Percentiles rank a stretch among this genome's conserved stretches.
Evolutionary conservation across 1,140 invertebrate genomes (phyloP).

Genomic region (Augochlora pura): DNA sequence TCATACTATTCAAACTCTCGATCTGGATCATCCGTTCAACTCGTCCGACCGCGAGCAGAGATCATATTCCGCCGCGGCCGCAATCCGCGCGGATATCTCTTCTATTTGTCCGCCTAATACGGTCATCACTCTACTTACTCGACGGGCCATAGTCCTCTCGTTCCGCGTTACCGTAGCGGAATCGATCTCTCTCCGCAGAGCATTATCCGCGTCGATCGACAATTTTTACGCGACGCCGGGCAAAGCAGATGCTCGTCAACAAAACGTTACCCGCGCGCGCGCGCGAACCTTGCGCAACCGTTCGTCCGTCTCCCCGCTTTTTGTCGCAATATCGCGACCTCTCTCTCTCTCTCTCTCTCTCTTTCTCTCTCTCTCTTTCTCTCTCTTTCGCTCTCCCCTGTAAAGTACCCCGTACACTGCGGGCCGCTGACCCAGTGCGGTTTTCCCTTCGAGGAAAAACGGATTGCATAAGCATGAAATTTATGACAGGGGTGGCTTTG

Average conservation of each 20-base stretch:
- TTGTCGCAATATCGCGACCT: background rate
- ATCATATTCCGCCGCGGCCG: background rate
- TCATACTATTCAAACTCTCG: too few relatives aligned
- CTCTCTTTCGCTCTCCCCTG: too few relatives aligned
- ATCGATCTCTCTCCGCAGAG: background rate
- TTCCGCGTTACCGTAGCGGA: background rate
- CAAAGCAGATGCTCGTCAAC: background rate
- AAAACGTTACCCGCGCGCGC: background rate
- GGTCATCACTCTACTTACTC: background rate
- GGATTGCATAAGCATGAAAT: constrained; percentile 54
- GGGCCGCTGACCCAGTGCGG: constrained; percentile 7
- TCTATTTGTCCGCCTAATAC: background rate
- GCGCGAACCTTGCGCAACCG: too few relatives aligned
- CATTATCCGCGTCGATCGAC: background rate
- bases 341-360: too few relatives aligned
- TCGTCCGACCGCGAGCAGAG: background rate
- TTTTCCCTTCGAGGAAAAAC: constrained; percentile 9
- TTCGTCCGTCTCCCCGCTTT: constrained; percentile 5
- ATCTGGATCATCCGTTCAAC: too few relatives aligned
- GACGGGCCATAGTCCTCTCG: background rate
- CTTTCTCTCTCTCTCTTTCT: too few relatives aligned
- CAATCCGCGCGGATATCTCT: background rate
- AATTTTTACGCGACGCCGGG: background rate
- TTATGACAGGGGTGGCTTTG: constrained; percentile 41
- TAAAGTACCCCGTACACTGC: background rate